These are phyloP conservation scores for Asbolus verrucosus DNA, from an alignment of 1,140 invertebrate genomes.

Conservation along the genomic window DNA sequence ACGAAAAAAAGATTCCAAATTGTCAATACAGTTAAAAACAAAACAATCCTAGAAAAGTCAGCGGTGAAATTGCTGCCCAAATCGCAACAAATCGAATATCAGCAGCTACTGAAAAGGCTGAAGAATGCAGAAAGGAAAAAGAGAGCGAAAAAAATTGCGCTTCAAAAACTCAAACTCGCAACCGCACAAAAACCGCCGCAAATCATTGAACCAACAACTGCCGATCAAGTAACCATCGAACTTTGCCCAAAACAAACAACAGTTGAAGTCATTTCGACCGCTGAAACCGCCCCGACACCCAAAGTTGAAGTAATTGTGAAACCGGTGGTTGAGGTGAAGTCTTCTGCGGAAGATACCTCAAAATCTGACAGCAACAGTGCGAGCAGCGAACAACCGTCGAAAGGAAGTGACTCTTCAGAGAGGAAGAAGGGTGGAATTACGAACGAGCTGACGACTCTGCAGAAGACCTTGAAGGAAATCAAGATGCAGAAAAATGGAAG, in stretches of 20 bases:
- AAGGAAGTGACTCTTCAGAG: conserved; percentile 6
- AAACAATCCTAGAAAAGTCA: conserved; percentile 56
- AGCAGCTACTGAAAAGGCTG: conserved; percentile 57
- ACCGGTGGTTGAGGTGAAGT: background rate
- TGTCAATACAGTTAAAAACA: conserved; percentile 24
- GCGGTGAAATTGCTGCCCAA: conserved; percentile 61
- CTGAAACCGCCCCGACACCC: conserved; percentile 2
- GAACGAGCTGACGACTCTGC: conserved; percentile 31
- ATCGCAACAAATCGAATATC: conserved; percentile 62
- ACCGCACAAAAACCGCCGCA: background rate
- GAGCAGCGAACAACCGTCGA: background rate
- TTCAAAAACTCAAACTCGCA: background rate
- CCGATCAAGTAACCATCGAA: conserved; percentile 2
- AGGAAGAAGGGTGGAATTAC: background rate
- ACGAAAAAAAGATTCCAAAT: conserved; percentile 42
- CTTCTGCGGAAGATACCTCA: background rate
- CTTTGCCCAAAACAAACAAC: background rate
- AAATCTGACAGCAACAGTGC: background rate
- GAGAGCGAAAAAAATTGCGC: conserved; percentile 23
- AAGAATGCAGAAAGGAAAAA: conserved; percentile 54
- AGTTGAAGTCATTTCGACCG: background rate
- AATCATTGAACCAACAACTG: background rate
- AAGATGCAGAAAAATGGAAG: conserved; percentile 58
- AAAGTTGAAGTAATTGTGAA: conserved; percentile 7
- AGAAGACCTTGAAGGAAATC: conserved; percentile 57